Evolutionary conservation across 2,113 vertebrate species (phyloP).

Genomic region (Stigmatopora nigra): DNA sequence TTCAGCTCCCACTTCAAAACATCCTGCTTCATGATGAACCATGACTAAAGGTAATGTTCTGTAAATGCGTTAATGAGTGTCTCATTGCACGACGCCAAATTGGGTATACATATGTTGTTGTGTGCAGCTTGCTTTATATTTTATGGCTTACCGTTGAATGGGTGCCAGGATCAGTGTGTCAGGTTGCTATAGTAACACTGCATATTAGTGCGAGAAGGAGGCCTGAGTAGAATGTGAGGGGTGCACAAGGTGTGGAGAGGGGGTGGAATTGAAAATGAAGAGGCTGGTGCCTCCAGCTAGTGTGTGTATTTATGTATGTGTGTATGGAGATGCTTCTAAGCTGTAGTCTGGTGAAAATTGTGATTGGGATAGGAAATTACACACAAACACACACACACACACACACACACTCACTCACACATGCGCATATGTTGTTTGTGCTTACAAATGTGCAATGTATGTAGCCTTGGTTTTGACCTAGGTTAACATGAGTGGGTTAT

Average conservation of each 20-base stretch:
- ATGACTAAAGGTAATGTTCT: constrained; percentile 59
- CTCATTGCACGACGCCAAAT: neutral
- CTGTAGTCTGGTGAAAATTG: constrained; percentile 28
- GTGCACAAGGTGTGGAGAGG: constrained; percentile 41
- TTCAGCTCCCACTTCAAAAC: constrained; percentile 53
- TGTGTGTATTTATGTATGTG: constrained; percentile 10
- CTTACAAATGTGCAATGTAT: constrained; percentile 19
- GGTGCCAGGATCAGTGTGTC: constrained; percentile 36
- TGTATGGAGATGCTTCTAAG: neutral
- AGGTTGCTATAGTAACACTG: constrained; percentile 62
- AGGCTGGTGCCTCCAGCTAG: constrained; percentile 38
- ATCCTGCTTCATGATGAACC: constrained; percentile 47
- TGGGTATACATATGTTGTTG: constrained; percentile 8
- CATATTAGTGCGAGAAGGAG: constrained; percentile 48
- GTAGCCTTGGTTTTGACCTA: constrained; percentile 35
- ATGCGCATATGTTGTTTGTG: neutral
- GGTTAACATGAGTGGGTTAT: constrained; percentile 26
- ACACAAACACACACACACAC: neutral
- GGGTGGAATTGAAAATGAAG: constrained; percentile 63
- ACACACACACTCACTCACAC: neutral
- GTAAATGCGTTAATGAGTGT: too few relatives aligned
- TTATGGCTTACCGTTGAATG: constrained; percentile 47
- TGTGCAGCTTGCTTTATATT: constrained; percentile 16
- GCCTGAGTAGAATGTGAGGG: constrained; percentile 48
- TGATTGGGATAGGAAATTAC: constrained; percentile 32